Percentiles rank a stretch among this genome's conserved stretches.
Evolutionary conservation across 2,888 invertebrate species (phyloP).

Genomic region (Oscheius myriophilus): DNA sequence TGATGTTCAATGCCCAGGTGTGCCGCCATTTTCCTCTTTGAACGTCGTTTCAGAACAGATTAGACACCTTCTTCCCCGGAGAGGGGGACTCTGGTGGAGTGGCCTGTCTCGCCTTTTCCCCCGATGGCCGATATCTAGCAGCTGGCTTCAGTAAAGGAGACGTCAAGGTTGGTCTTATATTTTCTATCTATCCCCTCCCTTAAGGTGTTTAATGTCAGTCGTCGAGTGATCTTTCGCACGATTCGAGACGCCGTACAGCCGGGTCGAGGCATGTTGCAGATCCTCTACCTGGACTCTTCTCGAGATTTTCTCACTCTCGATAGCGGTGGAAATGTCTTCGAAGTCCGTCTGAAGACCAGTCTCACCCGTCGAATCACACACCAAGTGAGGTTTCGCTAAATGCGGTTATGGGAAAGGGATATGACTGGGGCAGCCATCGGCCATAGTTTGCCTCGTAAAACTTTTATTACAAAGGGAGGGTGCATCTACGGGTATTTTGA

Average conservation of each 20-base stretch:
- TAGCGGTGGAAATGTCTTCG: constrained; percentile 61
- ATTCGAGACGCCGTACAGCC: constrained; percentile 82
- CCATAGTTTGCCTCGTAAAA: too few species aligned
- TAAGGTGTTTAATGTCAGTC: constrained; percentile 37
- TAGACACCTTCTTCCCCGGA: constrained; percentile 52
- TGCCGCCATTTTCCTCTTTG: neutral
- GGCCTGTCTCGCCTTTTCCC: constrained; percentile 49
- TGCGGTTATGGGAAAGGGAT: too few species aligned
- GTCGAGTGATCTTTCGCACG: constrained; percentile 37
- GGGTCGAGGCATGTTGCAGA: constrained; percentile 83
- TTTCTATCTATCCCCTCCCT: constrained; percentile 12
- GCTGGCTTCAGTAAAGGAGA: constrained; percentile 52
- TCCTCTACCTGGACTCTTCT: constrained; percentile 78
- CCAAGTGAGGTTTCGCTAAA: constrained; percentile 20
- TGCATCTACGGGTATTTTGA: too few species aligned
- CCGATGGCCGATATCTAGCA: constrained; percentile 44
- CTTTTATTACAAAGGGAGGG: too few species aligned
- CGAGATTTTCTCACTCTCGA: constrained; percentile 52
- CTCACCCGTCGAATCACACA: constrained; percentile 30
- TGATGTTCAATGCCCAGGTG: constrained; percentile 55
- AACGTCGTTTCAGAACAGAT: constrained; percentile 33
- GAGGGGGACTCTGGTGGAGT: constrained; percentile 46
- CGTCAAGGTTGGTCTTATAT: constrained; percentile 34
- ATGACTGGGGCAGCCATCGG: too few species aligned
- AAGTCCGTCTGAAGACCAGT: constrained; percentile 40